Evolutionary conservation across 2,888 invertebrate genomes (phyloP).

Genomic region (Mythimna loreyi): DNA sequence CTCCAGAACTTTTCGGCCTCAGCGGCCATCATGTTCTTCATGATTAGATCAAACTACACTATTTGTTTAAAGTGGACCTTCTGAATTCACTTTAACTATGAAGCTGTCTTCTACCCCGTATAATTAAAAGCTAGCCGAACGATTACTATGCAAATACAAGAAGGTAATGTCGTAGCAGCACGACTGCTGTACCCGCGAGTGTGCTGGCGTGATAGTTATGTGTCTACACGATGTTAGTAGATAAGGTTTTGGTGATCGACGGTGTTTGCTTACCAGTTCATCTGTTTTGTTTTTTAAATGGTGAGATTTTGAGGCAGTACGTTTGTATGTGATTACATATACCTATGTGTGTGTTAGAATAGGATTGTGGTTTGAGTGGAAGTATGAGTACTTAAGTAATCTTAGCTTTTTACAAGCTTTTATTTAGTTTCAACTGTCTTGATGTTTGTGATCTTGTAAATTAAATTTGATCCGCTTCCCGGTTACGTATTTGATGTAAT

Average conservation of each 20-base stretch:
- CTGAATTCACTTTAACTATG: not conserved
- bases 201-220: conserved; percentile 59
- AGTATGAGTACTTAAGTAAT: no score
- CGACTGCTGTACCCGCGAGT: conserved; percentile 68
- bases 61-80: conserved; percentile 13
- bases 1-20: no score
- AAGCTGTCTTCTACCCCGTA: conserved; percentile 61
- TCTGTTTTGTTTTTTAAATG: conserved; percentile 23
- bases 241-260: conserved; percentile 61
- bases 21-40: no score
- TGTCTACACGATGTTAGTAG: conserved; percentile 61
- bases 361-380: no score
- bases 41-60: not conserved
- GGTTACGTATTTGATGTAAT: no score
- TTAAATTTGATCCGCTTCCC: no score
- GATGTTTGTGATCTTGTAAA: no score
- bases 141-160: conserved; percentile 87
- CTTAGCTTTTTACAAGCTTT: no score
- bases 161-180: conserved; percentile 77
- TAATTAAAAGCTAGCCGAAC: conserved; percentile 83
- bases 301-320: conserved; percentile 11
- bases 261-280: conserved; percentile 35
- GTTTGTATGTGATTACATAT: no score
- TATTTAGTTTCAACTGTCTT: no score
- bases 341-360: no score